A percentile compares a stretch with the other conserved stretches of the same genome.
Evolutionary conservation across 2,113 vertebrate species (phyloP).

Genomic region (Canis aureus): DNA sequence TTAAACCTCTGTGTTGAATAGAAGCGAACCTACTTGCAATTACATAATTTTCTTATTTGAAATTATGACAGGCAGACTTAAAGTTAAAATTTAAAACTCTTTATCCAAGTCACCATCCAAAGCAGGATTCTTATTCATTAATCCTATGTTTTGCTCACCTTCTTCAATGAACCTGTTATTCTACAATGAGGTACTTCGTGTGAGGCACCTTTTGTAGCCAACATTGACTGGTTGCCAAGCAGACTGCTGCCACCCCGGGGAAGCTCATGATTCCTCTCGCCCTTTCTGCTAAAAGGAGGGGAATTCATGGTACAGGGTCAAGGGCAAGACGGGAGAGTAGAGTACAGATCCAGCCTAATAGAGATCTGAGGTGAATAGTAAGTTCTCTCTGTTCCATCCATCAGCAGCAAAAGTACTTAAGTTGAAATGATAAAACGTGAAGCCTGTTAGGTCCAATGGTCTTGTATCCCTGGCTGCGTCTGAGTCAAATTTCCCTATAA

Average conservation of each 20-base stretch:
- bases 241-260: background rate
- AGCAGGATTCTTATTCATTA: slow-evolving; percentile 35
- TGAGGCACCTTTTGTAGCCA: background rate
- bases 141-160: background rate
- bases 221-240: background rate
- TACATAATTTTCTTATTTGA: slow-evolving; percentile 52
- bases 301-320: background rate
- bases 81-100: slow-evolving; percentile 58
- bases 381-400: background rate
- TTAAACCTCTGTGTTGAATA: slow-evolving; percentile 34
- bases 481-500: slow-evolving; percentile 25
- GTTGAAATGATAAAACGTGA: slow-evolving; percentile 42
- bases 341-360: background rate
- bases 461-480: background rate
- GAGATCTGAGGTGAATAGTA: background rate
- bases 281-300: background rate
- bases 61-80: slow-evolving; percentile 61
- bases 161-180: background rate
- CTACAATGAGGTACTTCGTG: background rate
- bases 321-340: background rate
- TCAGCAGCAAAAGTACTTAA: slow-evolving; percentile 42
- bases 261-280: background rate
- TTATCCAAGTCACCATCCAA: slow-evolving; percentile 53
- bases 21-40: background rate
- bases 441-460: background rate